Conservation (phyloP, 1,140 invertebrate genomes). For the Berghia stephanieae region DNA sequence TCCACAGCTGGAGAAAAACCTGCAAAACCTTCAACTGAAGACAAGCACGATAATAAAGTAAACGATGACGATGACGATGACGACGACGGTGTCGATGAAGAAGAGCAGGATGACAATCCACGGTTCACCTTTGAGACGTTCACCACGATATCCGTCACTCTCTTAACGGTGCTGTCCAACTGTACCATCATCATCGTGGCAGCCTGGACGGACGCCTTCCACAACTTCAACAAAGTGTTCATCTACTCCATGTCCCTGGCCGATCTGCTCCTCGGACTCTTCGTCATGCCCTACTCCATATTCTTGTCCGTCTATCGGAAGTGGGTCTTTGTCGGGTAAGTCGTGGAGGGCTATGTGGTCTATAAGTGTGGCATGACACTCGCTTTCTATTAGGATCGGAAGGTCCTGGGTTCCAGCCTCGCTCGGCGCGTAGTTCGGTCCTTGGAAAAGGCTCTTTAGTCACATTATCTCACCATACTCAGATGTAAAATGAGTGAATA, state of each 20-base stretch:
- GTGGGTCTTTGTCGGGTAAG: conserved; percentile 75
- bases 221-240: conserved; percentile 56
- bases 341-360: no score
- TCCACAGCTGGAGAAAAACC: not conserved
- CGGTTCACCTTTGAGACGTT: conserved; percentile 46
- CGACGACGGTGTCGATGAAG: not conserved
- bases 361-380: no score
- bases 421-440: no score
- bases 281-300: conserved; percentile 91
- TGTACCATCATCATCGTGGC: conserved; percentile 52
- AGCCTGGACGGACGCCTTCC: conserved; percentile 47
- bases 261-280: conserved; percentile 86
- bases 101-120: not conserved
- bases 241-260: conserved; percentile 83
- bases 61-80: not conserved
- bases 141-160: conserved; percentile 46
- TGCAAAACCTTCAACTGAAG: not conserved
- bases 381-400: no score
- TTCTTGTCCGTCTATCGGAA: conserved; percentile 82
- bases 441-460: no score
- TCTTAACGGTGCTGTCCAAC: conserved; percentile 51
- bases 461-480: not conserved
- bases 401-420: no score
- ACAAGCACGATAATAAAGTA: not conserved
- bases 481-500: not conserved